These are phyloP conservation scores for Argopecten irradians DNA, from an alignment of 1,140 invertebrate genomes.

Conservation along the genomic window DNA sequence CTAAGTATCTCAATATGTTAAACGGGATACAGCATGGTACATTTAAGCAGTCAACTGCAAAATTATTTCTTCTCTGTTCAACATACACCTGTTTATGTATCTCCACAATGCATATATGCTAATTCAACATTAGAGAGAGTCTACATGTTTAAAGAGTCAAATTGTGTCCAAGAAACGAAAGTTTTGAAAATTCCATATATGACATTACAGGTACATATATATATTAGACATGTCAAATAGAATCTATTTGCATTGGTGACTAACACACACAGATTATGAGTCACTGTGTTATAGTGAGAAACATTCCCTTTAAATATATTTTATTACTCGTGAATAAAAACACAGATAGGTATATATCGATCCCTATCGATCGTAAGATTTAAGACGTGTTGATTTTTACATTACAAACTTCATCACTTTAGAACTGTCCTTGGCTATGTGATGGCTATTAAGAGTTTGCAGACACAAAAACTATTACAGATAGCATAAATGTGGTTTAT, in stretches of 20 bases:
- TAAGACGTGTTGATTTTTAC: not conserved
- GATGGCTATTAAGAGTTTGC: not conserved
- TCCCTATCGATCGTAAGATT: slow-evolving; percentile 2
- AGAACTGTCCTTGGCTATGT: too few species aligned
- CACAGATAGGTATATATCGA: slow-evolving; percentile 19
- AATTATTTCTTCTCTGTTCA: too few species aligned
- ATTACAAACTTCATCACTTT: too few species aligned
- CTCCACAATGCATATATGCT: too few species aligned
- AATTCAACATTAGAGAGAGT: too few species aligned
- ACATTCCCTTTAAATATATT: not conserved
- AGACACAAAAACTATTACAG: not conserved
- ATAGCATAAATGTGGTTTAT: not conserved
- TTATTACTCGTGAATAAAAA: not conserved
- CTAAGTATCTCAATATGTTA: not conserved
- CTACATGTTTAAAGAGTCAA: too few species aligned
- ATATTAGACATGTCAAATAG: too few species aligned
- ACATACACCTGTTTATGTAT: too few species aligned
- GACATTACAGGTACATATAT: too few species aligned
- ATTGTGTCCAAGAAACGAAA: not conserved
- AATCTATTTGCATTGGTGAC: not conserved
- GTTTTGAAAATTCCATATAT: too few species aligned
- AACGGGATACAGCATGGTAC: too few species aligned
- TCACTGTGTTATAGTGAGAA: not conserved
- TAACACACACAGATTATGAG: slow-evolving; percentile 36
- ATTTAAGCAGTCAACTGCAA: too few species aligned